Base-by-base conservation (phyloP, 2,888 invertebrate species). In the Agriotes lineatus region DNA sequence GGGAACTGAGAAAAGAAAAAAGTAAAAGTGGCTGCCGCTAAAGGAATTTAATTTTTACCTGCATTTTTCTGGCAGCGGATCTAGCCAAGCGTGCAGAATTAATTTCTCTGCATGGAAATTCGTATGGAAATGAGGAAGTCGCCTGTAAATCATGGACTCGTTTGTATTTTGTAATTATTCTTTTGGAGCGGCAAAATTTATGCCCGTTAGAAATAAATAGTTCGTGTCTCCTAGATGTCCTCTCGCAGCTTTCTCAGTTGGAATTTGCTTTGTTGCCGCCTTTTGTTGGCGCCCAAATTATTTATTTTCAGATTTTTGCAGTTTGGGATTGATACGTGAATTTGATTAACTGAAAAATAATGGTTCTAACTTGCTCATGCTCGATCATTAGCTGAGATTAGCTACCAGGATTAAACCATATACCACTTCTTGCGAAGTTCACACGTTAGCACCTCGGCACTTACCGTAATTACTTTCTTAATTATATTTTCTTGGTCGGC, bases 121-220 rank as follows among this genome's bases (percentile, higher is more conserved):
- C 48, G 48, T 48, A 48, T 50, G 50, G 50, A 50, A 57, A 57
- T 57, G 22, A 57, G 42, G 57, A 57, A 57, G 57, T 42, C 39
- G 20, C 16, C 33, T 42, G 37, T 57, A 57, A 39, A 57, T 57
- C 57, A 57, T 22, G 22, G 19, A 54, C 54, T 54, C 19, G 54
- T 54, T 54, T 54, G 35, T 25, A 10, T 33, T 52, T 25, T 48
- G 19, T 25, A 48, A 12, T 48, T 12, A 25, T 48, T 48, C 48
- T 48, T 48, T 48, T 22, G 22, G 22, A 48, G 10, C 22, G 10
- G 1, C 10, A 7, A 48, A 48, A 48, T 48, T 48, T 48, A 48
- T 48, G 22, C n/a, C n/a, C n/a, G n/a, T n/a, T n/a, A n/a, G n/a
- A n/a, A n/a, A n/a, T n/a, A n/a, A n/a, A n/a, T n/a, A n/a, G n/a